Evolutionary conservation across 2,113 vertebrate genomes (phyloP).

Genomic region (Ranitomeya variabilis): DNA sequence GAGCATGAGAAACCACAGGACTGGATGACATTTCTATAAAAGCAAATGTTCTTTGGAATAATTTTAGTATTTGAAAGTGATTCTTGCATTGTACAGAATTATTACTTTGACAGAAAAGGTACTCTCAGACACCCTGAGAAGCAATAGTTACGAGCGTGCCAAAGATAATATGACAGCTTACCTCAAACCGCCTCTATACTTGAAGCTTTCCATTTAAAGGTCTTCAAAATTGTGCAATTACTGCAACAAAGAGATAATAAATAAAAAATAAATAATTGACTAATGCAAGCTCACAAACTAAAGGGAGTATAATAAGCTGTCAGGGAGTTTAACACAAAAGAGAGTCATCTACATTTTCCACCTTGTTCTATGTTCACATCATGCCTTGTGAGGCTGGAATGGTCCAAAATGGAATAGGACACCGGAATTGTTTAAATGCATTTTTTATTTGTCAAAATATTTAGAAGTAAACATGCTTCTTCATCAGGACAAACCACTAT

Average conservation of each 20-base stretch:
- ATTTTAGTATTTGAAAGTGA: slow-evolving; percentile 35
- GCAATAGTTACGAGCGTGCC: not conserved
- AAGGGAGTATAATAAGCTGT: not conserved
- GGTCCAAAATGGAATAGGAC: too few species aligned
- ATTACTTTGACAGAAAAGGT: slow-evolving; percentile 34
- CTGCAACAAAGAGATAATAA: not conserved
- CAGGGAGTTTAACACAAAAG: not conserved
- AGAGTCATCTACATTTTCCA: not conserved
- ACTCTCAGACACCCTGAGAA: not conserved
- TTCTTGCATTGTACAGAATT: slow-evolving; percentile 22
- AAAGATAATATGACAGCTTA: slow-evolving; percentile 2
- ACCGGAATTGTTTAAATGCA: too few species aligned
- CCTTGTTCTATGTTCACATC: too few species aligned
- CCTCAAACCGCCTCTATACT: not conserved
- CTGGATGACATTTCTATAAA: slow-evolving; percentile 39
- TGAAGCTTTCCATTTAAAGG: not conserved
- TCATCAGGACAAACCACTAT: too few species aligned
- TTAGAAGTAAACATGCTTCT: too few species aligned
- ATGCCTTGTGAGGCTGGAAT: too few species aligned
- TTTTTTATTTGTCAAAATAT: too few species aligned
- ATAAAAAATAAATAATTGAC: not conserved
- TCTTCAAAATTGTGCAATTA: not conserved
- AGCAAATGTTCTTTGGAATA: slow-evolving; percentile 22
- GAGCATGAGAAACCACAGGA: not conserved
- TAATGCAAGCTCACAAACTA: not conserved